Evolutionary conservation across 2,113 vertebrate genomes (phyloP).

Genomic region (Epinephelus fuscoguttatus): DNA sequence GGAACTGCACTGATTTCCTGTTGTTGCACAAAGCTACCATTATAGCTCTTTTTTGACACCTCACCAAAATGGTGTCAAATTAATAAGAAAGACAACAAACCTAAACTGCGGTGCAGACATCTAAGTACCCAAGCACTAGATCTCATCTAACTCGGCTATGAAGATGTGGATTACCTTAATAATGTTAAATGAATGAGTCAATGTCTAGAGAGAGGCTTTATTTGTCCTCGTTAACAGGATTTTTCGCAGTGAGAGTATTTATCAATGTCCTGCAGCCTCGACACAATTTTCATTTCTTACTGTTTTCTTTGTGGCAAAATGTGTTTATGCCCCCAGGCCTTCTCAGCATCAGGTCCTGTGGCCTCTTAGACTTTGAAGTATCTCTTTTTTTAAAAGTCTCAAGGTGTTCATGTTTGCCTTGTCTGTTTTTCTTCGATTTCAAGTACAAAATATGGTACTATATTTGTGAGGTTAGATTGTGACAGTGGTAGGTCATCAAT

Average conservation of each 20-base stretch:
- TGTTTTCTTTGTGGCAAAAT: conserved; percentile 33
- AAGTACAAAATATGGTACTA: not conserved
- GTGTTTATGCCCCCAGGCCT: conserved; percentile 38
- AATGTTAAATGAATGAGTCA: conserved; percentile 4
- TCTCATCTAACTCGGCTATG: not conserved
- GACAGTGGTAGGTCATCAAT: not conserved
- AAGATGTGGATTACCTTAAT: not conserved
- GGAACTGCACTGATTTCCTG: not conserved
- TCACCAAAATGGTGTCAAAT: not conserved
- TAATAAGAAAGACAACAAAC: not conserved
- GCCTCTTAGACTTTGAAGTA: conserved; percentile 50
- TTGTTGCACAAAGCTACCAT: not conserved
- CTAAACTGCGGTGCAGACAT: not conserved
- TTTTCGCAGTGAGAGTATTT: conserved; percentile 27
- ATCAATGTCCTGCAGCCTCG: conserved; percentile 42
- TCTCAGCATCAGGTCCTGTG: conserved; percentile 30
- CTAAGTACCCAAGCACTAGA: not conserved
- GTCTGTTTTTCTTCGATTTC: not conserved
- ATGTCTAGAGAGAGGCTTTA: not conserved
- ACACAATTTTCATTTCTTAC: conserved; percentile 41
- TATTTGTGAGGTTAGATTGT: not conserved
- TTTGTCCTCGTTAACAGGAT: conserved; percentile 5
- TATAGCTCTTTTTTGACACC: not conserved
- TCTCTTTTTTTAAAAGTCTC: conserved; percentile 15
- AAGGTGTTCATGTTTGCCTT: not conserved